A percentile compares a stretch with the other conserved stretches of the same genome.
These are phyloP conservation scores for Drosophila novamexicana DNA, from an alignment of 1,140 invertebrate species.

Conservation along the genomic window DNA sequence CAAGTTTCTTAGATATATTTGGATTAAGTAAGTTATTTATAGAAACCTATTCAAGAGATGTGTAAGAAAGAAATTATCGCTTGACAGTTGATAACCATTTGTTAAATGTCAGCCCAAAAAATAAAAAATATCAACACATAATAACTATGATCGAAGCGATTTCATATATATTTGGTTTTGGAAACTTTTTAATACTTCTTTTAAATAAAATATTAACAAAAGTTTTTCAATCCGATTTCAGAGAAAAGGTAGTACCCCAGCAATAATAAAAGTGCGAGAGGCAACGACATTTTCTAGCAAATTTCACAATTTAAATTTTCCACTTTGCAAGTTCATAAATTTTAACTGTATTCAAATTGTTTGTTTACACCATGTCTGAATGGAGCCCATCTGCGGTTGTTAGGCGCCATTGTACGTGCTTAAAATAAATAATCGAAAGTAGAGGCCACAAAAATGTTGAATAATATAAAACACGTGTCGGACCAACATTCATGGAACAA, in stretches of 20 bases:
- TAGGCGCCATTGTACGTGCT: slow-evolving; percentile 50
- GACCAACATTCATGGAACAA: slow-evolving; percentile 24
- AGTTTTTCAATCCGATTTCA: slow-evolving; percentile 1
- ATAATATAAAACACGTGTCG: slow-evolving; percentile 47
- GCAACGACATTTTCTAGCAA: slow-evolving; percentile 20
- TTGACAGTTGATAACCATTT: too few relatives aligned
- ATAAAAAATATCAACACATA: too few relatives aligned
- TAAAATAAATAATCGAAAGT: slow-evolving; percentile 47
- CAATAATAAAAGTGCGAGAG: slow-evolving; percentile 19
- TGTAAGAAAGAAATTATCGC: background rate
- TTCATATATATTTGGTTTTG: too few relatives aligned
- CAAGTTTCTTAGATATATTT: too few relatives aligned
- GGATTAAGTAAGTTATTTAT: too few relatives aligned
- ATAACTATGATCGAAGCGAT: too few relatives aligned
- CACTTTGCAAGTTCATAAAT: slow-evolving; percentile 48
- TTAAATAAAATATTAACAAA: background rate
- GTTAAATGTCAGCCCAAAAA: too few relatives aligned
- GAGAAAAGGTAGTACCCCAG: slow-evolving; percentile 4
- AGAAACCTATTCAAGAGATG: too few relatives aligned
- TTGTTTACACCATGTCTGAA: slow-evolving; percentile 39
- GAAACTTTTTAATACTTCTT: too few relatives aligned
- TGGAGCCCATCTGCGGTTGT: slow-evolving; percentile 42
- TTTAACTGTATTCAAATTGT: slow-evolving; percentile 30
- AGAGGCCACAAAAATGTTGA: slow-evolving; percentile 33
- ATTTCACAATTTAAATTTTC: slow-evolving; percentile 35